phyloP scores from a whole-genome alignment of 2,888 invertebrate species.

The Habroteleia sp. region DNA sequence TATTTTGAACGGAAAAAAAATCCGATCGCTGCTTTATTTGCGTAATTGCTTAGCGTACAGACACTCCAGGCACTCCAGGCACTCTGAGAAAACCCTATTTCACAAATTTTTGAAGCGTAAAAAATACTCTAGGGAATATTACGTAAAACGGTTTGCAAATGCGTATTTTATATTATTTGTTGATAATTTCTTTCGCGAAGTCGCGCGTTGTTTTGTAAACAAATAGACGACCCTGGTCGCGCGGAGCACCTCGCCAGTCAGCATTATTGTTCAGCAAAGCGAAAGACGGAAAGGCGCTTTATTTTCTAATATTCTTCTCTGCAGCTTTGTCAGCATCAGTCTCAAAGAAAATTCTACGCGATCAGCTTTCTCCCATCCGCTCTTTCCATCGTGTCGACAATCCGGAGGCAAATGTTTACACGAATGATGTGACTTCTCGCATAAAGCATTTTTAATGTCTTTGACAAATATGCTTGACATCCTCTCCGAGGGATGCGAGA shows the following conservation, averaged over 20 bases:
- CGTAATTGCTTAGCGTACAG: too few relatives aligned
- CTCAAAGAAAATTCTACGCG: conserved; percentile 45
- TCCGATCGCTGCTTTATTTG: too few relatives aligned
- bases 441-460: conserved; percentile 67
- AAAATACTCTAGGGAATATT: too few relatives aligned
- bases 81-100: too few relatives aligned
- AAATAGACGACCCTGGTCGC: conserved; percentile 17
- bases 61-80: too few relatives aligned
- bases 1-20: too few relatives aligned
- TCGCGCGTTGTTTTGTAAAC: conserved; percentile 15
- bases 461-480: conserved; percentile 67
- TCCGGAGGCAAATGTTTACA: conserved; percentile 68
- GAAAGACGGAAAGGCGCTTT: conserved; percentile 45
- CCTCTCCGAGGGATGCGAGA: conserved; percentile 38
- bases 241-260: conserved; percentile 11
- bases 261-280: conserved; percentile 32
- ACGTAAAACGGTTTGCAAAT: too few relatives aligned
- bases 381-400: conserved; percentile 66
- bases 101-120: too few relatives aligned
- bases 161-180: too few relatives aligned
- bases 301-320: conserved; percentile 45
- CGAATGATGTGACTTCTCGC: conserved; percentile 66
- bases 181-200: conserved; percentile 15
- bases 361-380: conserved; percentile 54
- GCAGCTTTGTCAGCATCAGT: conserved; percentile 31